Conservation (phyloP, 1,140 invertebrate species). For the Neuroterus valhalla region DNA sequence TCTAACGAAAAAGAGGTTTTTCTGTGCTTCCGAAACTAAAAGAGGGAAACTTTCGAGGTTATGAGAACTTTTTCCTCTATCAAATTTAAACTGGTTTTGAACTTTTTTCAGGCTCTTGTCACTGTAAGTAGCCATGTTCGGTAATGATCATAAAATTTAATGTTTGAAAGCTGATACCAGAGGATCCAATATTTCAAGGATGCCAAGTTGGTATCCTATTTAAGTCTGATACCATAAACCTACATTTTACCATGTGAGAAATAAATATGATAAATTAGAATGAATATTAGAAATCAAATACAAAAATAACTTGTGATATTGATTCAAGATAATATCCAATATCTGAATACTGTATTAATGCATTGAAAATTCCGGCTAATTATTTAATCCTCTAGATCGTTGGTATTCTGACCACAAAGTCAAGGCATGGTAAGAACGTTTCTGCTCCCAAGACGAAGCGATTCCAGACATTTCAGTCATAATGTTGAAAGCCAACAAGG, state of each 20-base stretch:
- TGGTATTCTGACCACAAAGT: conserved; percentile 15
- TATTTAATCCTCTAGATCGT: background rate
- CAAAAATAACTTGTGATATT: no score
- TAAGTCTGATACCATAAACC: no score
- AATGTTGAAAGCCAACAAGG: background rate
- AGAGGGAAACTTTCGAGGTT: no score
- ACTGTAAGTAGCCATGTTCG: no score
- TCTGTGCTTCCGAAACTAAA: no score
- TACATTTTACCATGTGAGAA: no score
- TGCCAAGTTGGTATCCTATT: background rate
- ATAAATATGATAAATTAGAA: no score
- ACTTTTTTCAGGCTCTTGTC: no score
- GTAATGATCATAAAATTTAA: conserved; percentile 4
- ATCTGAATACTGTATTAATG: background rate
- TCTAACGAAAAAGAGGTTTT: no score
- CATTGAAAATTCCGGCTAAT: background rate
- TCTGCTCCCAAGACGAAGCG: background rate
- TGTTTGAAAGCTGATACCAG: background rate
- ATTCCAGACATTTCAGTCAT: conserved; percentile 4
- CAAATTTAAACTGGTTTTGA: no score
- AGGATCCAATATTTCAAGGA: background rate
- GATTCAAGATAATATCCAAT: background rate
- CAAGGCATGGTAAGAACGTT: conserved; percentile 18
- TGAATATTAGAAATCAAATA: no score
- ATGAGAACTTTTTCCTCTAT: background rate